phyloP scores from a whole-genome alignment of 2,888 invertebrate species.

The Cryptus viduatorius region DNA sequence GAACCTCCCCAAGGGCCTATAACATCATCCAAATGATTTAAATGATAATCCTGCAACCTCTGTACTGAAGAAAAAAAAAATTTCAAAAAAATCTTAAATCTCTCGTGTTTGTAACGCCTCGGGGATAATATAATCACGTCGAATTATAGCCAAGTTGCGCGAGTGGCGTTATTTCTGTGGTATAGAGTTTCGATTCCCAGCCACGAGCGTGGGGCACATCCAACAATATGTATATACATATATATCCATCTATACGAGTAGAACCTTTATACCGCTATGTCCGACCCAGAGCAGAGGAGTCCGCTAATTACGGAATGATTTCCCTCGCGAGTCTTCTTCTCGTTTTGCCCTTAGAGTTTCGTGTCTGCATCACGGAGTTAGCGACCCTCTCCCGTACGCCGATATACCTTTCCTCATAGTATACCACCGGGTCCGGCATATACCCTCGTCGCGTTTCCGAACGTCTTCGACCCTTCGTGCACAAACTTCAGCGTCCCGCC shows the following conservation, averaged over 20 bases:
- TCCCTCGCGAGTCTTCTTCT: slow-evolving; percentile 64
- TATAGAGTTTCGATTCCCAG: slow-evolving; percentile 60
- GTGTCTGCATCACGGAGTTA: slow-evolving; percentile 36
- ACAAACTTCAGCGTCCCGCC: slow-evolving; percentile 60
- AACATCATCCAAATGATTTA: not conserved
- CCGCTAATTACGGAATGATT: slow-evolving; percentile 67
- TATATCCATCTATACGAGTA: slow-evolving; percentile 39
- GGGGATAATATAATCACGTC: slow-evolving; percentile 64
- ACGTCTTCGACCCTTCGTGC: slow-evolving; percentile 64
- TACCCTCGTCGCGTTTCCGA: slow-evolving; percentile 53
- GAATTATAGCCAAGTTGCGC: slow-evolving; percentile 61
- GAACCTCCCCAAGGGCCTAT: not conserved
- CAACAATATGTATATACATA: slow-evolving; percentile 12
- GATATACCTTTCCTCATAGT: not conserved
- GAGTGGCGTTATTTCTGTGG: slow-evolving; percentile 54
- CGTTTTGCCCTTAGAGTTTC: slow-evolving; percentile 62
- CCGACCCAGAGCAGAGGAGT: slow-evolving; percentile 66
- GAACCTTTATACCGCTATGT: slow-evolving; percentile 67
- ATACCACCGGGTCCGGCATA: not conserved
- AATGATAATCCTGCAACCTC: not conserved
- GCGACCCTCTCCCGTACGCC: slow-evolving; percentile 48
- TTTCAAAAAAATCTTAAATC: slow-evolving; percentile 22
- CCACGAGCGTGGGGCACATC: slow-evolving; percentile 35
- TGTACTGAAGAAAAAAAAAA: not conserved
- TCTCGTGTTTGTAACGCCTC: slow-evolving; percentile 47